These are phyloP conservation scores for Cygnus atratus DNA, from an alignment of 2,113 vertebrate species.

Conservation along the genomic window DNA sequence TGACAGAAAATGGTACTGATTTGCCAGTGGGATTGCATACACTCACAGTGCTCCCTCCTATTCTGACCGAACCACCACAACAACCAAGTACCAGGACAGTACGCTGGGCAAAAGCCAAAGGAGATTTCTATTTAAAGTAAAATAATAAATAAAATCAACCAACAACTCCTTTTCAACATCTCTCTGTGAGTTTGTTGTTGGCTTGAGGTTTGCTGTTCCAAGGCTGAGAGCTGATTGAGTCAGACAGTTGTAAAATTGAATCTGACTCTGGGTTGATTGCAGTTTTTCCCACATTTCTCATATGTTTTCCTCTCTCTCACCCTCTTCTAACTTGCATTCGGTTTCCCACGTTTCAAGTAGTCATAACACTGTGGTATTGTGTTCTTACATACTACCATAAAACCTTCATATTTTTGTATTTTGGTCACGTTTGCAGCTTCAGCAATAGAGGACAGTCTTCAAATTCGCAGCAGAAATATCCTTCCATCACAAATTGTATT, in stretches of 20 bases:
- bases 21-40: not conserved
- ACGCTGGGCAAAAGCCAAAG: not conserved
- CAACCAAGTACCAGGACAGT: not conserved
- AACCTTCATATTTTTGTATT: not conserved
- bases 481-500: not conserved
- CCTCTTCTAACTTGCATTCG: not conserved
- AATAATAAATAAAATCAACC: not conserved
- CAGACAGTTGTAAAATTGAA: not conserved
- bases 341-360: not conserved
- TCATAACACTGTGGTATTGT: not conserved
- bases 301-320: not conserved
- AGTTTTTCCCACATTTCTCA: slow-evolving; percentile 36
- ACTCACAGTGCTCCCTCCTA: not conserved
- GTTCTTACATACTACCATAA: not conserved
- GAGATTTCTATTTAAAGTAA: not conserved
- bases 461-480: not conserved
- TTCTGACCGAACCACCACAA: not conserved
- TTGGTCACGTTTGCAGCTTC: not conserved
- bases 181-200: not conserved
- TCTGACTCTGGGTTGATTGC: not conserved
- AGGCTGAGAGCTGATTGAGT: not conserved
- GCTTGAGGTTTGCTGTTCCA: not conserved
- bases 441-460: not conserved
- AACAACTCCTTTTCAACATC: not conserved
- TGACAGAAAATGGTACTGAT: not conserved